Evolutionary conservation across 2,888 invertebrate species (phyloP).

Genomic region (Xestia xanthographa): DNA sequence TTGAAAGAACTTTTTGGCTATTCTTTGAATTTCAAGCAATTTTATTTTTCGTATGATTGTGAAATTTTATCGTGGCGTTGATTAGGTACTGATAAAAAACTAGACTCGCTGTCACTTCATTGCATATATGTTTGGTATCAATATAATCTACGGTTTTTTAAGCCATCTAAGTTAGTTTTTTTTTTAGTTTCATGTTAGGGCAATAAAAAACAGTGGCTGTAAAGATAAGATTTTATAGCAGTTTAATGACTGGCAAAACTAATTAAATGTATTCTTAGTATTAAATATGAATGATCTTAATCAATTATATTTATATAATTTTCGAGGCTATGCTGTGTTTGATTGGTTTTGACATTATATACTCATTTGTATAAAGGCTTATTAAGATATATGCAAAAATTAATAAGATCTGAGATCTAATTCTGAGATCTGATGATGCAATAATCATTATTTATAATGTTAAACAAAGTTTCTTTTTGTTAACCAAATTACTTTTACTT

Average conservation of each 20-base stretch:
- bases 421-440: too few relatives aligned
- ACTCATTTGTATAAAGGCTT: too few relatives aligned
- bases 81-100: background rate
- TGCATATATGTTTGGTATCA: background rate
- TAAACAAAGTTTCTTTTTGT: too few relatives aligned
- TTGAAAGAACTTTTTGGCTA: background rate
- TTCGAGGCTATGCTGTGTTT: background rate
- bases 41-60: background rate
- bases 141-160: background rate
- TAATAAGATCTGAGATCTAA: too few relatives aligned
- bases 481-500: background rate
- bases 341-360: too few relatives aligned
- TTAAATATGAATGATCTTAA: background rate
- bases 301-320: background rate
- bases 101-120: background rate
- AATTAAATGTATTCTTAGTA: background rate
- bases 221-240: constrained; percentile 20
- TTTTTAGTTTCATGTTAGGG: background rate
- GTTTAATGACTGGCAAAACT: background rate
- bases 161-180: too few relatives aligned
- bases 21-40: background rate
- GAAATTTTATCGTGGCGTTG: too few relatives aligned
- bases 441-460: too few relatives aligned
- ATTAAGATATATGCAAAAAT: too few relatives aligned
- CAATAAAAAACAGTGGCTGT: background rate